Evolutionary conservation across 2,113 vertebrate species (phyloP).

Genomic region (Collichthys lucidus): DNA sequence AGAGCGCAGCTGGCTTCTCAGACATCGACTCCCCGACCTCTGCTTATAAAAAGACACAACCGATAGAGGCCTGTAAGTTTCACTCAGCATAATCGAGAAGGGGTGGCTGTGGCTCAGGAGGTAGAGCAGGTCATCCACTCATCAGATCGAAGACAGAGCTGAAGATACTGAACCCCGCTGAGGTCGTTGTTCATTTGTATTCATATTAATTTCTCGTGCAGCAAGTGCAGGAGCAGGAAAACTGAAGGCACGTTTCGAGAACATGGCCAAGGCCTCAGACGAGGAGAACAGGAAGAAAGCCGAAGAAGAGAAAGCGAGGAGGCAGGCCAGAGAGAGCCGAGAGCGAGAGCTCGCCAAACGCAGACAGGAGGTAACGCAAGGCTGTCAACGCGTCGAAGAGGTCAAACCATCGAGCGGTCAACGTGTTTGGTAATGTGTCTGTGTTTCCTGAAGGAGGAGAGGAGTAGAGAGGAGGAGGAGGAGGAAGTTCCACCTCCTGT

Average conservation of each 20-base stretch:
- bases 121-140: too few species aligned
- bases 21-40: constrained; percentile 89
- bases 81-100: neutral
- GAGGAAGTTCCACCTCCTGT: constrained; percentile 71
- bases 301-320: constrained; percentile 84
- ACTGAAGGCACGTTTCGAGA: constrained; percentile 91
- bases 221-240: constrained; percentile 85
- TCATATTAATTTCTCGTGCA: constrained; percentile 38
- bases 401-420: neutral
- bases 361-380: constrained; percentile 68
- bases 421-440: neutral
- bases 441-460: constrained; percentile 67
- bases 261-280: constrained; percentile 86
- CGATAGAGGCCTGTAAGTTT: constrained; percentile 89
- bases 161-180: too few species aligned
- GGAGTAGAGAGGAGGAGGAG: constrained; percentile 59
- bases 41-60: constrained; percentile 89
- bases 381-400: neutral
- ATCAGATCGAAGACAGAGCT: too few species aligned
- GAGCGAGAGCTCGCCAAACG: constrained; percentile 78
- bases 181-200: too few species aligned
- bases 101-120: too few species aligned
- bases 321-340: constrained; percentile 80
- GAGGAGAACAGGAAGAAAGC: constrained; percentile 86
- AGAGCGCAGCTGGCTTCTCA: constrained; percentile 89